Percentiles rank a stretch among this genome's conserved stretches.
phyloP scores from a whole-genome alignment of 1,140 invertebrate species.

The Drosophila neocordata region DNA sequence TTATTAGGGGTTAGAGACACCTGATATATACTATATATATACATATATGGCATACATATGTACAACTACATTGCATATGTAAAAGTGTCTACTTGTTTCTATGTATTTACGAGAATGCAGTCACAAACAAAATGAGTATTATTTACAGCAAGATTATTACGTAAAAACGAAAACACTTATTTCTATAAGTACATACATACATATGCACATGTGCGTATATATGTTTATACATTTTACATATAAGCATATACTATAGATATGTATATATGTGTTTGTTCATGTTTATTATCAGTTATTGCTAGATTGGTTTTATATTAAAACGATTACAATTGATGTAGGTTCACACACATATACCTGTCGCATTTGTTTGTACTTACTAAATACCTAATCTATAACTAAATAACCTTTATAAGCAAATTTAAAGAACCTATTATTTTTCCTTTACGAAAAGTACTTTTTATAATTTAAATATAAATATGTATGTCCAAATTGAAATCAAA shows the following conservation, averaged over 20 bases:
- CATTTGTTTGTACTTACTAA: slow-evolving; percentile 5
- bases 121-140: not conserved
- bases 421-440: too few relatives aligned
- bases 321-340: not conserved
- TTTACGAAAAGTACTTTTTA: too few relatives aligned
- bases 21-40: not conserved
- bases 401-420: too few relatives aligned
- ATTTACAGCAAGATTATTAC: slow-evolving; percentile 18
- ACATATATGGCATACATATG: not conserved
- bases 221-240: too few relatives aligned
- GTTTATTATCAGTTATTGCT: slow-evolving; percentile 11
- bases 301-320: not conserved
- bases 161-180: slow-evolving; percentile 9
- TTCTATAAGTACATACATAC: not conserved
- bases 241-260: not conserved
- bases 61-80: not conserved
- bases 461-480: too few relatives aligned
- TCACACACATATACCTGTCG: not conserved
- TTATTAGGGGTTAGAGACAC: slow-evolving; percentile 3
- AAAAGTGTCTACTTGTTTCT: not conserved
- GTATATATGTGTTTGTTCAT: not conserved
- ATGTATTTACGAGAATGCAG: not conserved
- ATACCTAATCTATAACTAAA: not conserved
- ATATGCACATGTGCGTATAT: not conserved
- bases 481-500: too few relatives aligned